Conservation (phyloP, 2,797 vertebrate genomes). For the Threskiornis aethiopicus region DNA sequence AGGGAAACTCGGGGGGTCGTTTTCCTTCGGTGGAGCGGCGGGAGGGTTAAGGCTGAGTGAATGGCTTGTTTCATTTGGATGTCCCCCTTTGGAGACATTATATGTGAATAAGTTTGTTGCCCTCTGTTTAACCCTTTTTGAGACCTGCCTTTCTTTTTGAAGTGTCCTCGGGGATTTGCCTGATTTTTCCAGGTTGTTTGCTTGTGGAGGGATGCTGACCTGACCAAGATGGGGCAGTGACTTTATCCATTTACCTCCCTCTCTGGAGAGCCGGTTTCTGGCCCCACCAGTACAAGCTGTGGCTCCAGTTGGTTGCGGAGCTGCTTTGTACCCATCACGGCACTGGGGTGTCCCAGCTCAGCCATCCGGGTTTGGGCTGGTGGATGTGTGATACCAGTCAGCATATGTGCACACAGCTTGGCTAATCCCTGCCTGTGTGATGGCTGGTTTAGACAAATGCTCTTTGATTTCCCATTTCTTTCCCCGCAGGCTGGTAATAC, state of each 20-base stretch:
- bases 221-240: not conserved
- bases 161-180: not conserved
- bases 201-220: not conserved
- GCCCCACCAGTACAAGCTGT: not conserved
- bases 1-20: not conserved
- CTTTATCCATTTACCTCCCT: not conserved
- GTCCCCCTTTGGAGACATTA: not conserved
- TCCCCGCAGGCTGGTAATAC: not conserved
- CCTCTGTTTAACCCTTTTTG: not conserved
- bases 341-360: not conserved
- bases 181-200: not conserved
- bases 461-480: not conserved
- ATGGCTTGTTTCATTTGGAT: not conserved
- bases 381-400: not conserved
- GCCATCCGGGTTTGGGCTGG: not conserved
- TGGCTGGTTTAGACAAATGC: not conserved
- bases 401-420: rapidly evolving
- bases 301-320: not conserved
- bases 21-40: rapidly evolving
- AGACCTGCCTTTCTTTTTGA: not conserved
- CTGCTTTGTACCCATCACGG: rapidly evolving
- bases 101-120: not conserved
- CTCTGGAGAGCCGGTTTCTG: not conserved
- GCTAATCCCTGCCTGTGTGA: not conserved
- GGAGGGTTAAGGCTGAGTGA: not conserved